These are phyloP conservation scores for Oreochromis mossambicus DNA, from an alignment of 2,797 vertebrate species.

Conservation along the genomic window DNA sequence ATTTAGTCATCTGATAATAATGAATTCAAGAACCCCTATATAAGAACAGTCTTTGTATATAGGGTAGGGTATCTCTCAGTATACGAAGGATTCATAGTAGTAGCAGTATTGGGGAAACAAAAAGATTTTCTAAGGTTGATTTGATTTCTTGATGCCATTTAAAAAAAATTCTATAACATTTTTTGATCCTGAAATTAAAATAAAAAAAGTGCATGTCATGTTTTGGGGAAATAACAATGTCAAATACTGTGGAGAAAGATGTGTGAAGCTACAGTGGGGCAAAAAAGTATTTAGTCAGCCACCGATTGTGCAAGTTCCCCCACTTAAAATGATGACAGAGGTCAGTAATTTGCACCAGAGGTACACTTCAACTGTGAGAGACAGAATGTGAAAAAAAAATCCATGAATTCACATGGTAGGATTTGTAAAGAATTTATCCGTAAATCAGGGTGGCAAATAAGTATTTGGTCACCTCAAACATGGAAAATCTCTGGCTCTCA, in stretches of 20 bases:
- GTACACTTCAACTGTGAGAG: too few species aligned
- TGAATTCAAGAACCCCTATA: not conserved
- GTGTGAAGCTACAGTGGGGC: not conserved
- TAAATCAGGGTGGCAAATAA: too few species aligned
- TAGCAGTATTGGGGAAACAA: not conserved
- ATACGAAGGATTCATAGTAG: not conserved
- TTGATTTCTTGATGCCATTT: not conserved
- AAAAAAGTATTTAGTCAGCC: too few species aligned
- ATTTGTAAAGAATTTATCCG: too few species aligned
- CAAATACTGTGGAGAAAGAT: not conserved
- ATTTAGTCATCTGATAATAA: conserved; percentile 14
- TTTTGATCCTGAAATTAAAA: not conserved
- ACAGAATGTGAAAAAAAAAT: too few species aligned
- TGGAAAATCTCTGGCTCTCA: too few species aligned
- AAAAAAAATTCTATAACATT: not conserved
- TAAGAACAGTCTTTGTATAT: not conserved
- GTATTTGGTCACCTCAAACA: too few species aligned
- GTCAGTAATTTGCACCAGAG: too few species aligned
- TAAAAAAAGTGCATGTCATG: too few species aligned
- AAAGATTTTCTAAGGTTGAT: not conserved
- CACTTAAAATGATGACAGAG: too few species aligned
- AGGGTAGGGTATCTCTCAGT: not conserved
- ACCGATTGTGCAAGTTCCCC: too few species aligned
- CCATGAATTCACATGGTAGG: too few species aligned
- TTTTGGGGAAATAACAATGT: not conserved